phyloP scores from a whole-genome alignment of 2,888 invertebrate genomes.

The Ophonus ardosiacus region DNA sequence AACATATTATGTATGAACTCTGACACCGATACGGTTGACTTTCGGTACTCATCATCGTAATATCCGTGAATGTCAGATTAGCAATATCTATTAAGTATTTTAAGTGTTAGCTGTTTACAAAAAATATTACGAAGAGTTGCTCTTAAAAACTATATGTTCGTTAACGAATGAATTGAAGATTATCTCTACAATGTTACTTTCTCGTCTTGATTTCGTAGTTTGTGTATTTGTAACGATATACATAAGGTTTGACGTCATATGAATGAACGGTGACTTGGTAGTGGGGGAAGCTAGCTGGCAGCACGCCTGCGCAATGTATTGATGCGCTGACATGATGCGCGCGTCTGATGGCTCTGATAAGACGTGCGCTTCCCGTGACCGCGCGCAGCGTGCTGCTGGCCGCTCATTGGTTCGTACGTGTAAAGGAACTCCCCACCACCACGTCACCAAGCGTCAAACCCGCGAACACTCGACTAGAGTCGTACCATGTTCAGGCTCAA shows the following conservation, averaged over 20 bases:
- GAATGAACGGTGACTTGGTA: background rate
- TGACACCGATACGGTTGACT: constrained; percentile 34
- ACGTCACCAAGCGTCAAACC: background rate
- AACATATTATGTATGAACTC: constrained; percentile 55
- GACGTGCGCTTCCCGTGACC: constrained; percentile 40
- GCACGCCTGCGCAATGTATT: constrained; percentile 19
- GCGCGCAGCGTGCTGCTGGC: constrained; percentile 8
- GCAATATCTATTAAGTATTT: constrained; percentile 71
- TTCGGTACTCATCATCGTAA: constrained; percentile 44
- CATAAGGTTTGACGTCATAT: background rate
- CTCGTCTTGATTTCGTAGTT: constrained; percentile 49
- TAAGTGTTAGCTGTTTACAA: constrained; percentile 71
- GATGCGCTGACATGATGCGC: constrained; percentile 26
- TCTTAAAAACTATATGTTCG: constrained; percentile 55
- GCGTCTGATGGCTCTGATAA: constrained; percentile 57
- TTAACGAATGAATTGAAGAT: constrained; percentile 50
- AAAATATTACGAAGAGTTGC: constrained; percentile 52
- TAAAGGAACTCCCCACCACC: background rate
- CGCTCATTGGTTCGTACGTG: constrained; percentile 37
- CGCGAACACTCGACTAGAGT: constrained; percentile 63
- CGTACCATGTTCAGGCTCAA: constrained; percentile 73
- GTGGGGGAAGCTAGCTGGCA: constrained; percentile 15
- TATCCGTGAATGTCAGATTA: constrained; percentile 69
- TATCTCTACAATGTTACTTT: constrained; percentile 50
- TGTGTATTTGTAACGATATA: constrained; percentile 45